Percentiles rank a stretch among this genome's conserved stretches.
phyloP scores from a whole-genome alignment of 2,797 vertebrate genomes.

The Acestrorhynchus altus region DNA sequence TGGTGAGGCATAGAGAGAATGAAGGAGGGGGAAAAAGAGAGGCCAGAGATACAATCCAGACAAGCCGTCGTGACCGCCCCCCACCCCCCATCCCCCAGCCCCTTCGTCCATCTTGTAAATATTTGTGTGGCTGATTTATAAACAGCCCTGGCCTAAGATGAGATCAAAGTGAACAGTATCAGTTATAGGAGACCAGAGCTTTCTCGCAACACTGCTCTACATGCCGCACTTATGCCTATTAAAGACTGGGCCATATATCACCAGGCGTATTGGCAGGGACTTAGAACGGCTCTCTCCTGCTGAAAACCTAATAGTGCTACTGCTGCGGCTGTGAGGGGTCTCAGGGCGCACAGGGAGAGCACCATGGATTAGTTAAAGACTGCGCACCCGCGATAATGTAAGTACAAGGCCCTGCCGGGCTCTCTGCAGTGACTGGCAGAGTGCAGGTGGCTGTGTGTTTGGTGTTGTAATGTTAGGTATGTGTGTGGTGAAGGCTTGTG shows the following conservation, averaged over 20 bases:
- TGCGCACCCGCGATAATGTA: conserved; percentile 61
- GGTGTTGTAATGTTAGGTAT: conserved; percentile 57
- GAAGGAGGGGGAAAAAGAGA: conserved; percentile 47
- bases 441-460: conserved; percentile 40
- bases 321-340: conserved; percentile 56
- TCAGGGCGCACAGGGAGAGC: conserved; percentile 54
- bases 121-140: conserved; percentile 85
- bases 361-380: conserved; percentile 65
- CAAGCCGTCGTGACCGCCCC: conserved; percentile 56
- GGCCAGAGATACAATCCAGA: conserved; percentile 79
- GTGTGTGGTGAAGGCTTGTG: conserved; percentile 36
- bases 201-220: conserved; percentile 64
- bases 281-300: conserved; percentile 62
- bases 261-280: conserved; percentile 68
- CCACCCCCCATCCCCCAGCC: not conserved
- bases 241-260: conserved; percentile 74
- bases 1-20: conserved; percentile 41
- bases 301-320: conserved; percentile 59
- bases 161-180: conserved; percentile 80
- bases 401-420: conserved; percentile 49
- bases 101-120: conserved; percentile 78
- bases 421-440: conserved; percentile 59
- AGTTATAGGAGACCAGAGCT: conserved; percentile 73
- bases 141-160: conserved; percentile 73
- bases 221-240: conserved; percentile 70